Conservation (phyloP, 1,140 invertebrate species). For the Papilio xuthus region DNA sequence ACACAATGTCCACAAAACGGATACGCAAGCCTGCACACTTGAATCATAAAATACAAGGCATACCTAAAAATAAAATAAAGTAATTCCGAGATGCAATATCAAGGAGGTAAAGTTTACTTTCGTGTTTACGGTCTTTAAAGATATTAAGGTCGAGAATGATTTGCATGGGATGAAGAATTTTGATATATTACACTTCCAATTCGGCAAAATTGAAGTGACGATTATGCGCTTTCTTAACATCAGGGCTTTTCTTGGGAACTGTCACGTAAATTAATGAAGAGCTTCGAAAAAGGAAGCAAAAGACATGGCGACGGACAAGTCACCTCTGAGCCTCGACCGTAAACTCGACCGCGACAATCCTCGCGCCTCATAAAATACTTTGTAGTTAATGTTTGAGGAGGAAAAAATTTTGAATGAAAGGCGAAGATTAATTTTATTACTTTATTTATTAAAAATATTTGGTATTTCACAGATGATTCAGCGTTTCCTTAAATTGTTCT, state of each 20-base stretch:
- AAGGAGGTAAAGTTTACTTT: slow-evolving; percentile 44
- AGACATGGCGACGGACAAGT: slow-evolving; percentile 56
- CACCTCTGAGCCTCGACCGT: slow-evolving; percentile 56
- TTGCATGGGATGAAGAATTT: slow-evolving; percentile 13
- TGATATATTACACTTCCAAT: slow-evolving; percentile 32
- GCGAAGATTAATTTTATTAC: not conserved
- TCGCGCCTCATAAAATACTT: slow-evolving; percentile 33
- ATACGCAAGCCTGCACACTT: slow-evolving; percentile 54
- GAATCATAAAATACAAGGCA: slow-evolving; percentile 68
- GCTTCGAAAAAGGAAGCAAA: slow-evolving; percentile 56
- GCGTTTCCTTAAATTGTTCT: no score
- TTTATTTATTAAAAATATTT: not conserved
- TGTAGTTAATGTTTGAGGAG: slow-evolving; percentile 28
- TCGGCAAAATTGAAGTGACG: slow-evolving; percentile 36
- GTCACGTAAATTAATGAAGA: slow-evolving; percentile 73
- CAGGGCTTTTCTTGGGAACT: slow-evolving; percentile 65
- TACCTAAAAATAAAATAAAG: slow-evolving; percentile 65
- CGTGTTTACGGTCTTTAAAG: slow-evolving; percentile 34
- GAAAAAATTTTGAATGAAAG: slow-evolving; percentile 2
- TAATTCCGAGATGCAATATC: slow-evolving; percentile 50
- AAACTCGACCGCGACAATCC: slow-evolving; percentile 44
- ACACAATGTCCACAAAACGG: slow-evolving; percentile 40
- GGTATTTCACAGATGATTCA: not conserved
- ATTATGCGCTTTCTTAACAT: slow-evolving; percentile 48
- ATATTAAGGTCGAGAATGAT: slow-evolving; percentile 36